Evolutionary conservation across 2,113 vertebrate species (phyloP), one percentile per base, ranked within the genome.

Genomic region (Pseudorhombus dupliciocellatus): DNA sequence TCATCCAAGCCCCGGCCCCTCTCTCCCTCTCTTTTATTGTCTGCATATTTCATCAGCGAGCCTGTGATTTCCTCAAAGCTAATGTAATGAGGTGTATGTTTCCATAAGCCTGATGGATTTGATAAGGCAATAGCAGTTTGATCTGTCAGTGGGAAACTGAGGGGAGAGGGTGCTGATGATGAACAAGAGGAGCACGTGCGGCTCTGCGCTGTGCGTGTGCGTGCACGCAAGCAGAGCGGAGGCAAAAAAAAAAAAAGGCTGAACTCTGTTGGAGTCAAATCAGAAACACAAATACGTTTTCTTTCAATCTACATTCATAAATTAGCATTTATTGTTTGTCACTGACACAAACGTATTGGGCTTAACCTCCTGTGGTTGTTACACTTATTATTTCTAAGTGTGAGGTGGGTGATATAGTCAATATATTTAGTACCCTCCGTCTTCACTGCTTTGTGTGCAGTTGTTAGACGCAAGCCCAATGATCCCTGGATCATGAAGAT

Each of bases 41-140:
- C 93, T 93, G 94, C 94, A 94, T 95, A 94, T 95, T 94, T 96
- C 94, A 95, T 95, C 94, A 87, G 88, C 81, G 89, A 91, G 91
- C 90, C 88, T 93, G 90, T 88, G 93, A 95, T 92, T 91, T 94
- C 93, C 94, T 95, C 94, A 94, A 95, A 96, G 94, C 91, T 90
- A 87, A 90, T 91, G 92, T 95, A 95, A 94, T 87, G 88, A 93
- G 89, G 91, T 94, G 93, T 95, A 93, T 95, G 95, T 95, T 95
- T 95, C 94, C 93, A 96, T 96, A 93, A 95, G 93, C 87, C 89
- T 94, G 92, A 94, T 93, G 93, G 90, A 91, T 94, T 95, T 95
- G 94, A 95, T 94, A 93, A 88, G 89, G 86, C 92, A 93, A 91
- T 92, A 77, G 91, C 92, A 94, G 89, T 88, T 93, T 93, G 93